phyloP scores from a whole-genome alignment of 2,113 vertebrate species.

The Alosa alosa region DNA sequence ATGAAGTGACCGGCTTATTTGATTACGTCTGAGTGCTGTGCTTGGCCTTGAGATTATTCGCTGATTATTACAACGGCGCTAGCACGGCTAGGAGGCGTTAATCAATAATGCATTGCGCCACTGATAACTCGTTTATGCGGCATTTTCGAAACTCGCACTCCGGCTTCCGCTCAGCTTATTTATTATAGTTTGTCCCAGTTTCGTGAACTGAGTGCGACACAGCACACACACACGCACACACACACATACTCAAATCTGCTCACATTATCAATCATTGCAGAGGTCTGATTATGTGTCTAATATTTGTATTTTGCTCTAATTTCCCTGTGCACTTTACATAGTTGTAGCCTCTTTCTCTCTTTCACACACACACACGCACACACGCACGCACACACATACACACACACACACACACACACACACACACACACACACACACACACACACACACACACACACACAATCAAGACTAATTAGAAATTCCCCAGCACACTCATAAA shows the following conservation, averaged over 20 bases:
- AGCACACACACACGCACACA: not conserved
- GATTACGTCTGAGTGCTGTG: not conserved
- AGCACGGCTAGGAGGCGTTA: not conserved
- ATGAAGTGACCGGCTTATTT: not conserved
- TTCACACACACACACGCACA: not conserved
- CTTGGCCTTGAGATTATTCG: not conserved
- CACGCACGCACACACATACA: not conserved
- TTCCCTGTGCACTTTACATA: too few species aligned
- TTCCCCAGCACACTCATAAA: not conserved
- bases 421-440: not conserved
- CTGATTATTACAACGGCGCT: not conserved
- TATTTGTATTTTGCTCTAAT: too few species aligned
- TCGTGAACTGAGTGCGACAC: not conserved
- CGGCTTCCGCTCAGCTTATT: not conserved
- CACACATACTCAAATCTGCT: not conserved
- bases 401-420: not conserved
- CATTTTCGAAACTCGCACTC: not conserved
- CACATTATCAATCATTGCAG: too few species aligned
- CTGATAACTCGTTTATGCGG: constrained; percentile 1
- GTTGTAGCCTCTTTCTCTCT: too few species aligned
- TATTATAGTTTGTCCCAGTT: not conserved
- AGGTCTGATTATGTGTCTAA: too few species aligned
- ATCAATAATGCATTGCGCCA: not conserved
- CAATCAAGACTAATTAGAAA: not conserved
- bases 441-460: not conserved